phyloP scores from a whole-genome alignment of 2,888 invertebrate species.

The Microplitis deprimator region DNA sequence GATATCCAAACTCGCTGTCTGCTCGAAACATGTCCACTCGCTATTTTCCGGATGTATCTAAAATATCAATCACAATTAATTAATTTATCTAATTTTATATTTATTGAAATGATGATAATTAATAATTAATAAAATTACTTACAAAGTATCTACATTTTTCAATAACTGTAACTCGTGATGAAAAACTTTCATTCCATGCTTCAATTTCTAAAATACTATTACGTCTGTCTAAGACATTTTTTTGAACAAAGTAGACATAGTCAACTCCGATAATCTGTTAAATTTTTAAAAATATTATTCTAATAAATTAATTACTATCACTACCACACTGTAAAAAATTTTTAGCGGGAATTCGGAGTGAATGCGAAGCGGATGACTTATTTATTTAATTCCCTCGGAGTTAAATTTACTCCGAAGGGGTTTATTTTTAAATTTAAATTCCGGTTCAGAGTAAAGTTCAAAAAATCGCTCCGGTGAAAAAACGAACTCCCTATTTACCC shows the following conservation, averaged over 20 bases:
- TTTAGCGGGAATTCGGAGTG: no score
- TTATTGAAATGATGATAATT: background rate
- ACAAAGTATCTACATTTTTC: conserved; percentile 92
- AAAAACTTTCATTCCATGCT: conserved; percentile 93
- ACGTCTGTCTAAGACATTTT: conserved; percentile 86
- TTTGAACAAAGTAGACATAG: conserved; percentile 91
- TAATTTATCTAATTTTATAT: background rate
- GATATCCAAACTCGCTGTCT: conserved; percentile 91
- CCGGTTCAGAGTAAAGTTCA: no score
- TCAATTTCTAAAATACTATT: conserved; percentile 88
- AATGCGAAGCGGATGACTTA: no score
- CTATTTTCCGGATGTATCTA: conserved; percentile 94
- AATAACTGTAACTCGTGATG: conserved; percentile 84
- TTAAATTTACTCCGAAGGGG: no score
- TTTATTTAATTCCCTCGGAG: no score
- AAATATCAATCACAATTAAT: conserved; percentile 28
- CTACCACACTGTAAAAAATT: background rate
- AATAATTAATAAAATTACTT: conserved; percentile 69
- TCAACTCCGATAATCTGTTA: conserved; percentile 92
- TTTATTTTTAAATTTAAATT: no score
- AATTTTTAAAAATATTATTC: conserved; percentile 2
- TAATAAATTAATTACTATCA: background rate
- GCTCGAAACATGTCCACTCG: conserved; percentile 97
- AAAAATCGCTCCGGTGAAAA: no score
- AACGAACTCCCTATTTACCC: no score